phyloP scores from a whole-genome alignment of 53 echinoderm and acorn worm species.

The Actinopyga echinites region DNA sequence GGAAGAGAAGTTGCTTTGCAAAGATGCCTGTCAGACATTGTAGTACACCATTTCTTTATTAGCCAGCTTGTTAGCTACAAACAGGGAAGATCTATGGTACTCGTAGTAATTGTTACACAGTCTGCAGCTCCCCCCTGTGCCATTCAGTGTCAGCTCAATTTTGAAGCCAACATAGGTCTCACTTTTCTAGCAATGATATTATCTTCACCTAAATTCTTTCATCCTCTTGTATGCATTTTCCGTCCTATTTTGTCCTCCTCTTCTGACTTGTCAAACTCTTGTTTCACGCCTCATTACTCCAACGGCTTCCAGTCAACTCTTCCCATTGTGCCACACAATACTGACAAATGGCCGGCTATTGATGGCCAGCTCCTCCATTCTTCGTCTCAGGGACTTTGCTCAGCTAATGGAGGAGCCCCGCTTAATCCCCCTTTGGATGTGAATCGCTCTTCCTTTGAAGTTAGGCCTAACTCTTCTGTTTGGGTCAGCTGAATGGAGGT shows the following conservation, averaged over 20 bases:
- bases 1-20: too few relatives aligned
- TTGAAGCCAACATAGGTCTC: too few relatives aligned
- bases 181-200: not conserved
- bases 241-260: not conserved
- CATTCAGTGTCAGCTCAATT: too few relatives aligned
- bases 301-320: constrained; percentile 31
- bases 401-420: constrained; percentile 14
- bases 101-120: too few relatives aligned
- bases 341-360: constrained; percentile 31
- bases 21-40: too few relatives aligned
- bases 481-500: too few relatives aligned
- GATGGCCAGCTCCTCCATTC: constrained; percentile 5
- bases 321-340: constrained; percentile 23
- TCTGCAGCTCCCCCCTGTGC: too few relatives aligned
- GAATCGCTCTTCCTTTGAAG: too few relatives aligned
- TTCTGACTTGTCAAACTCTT: constrained; percentile 24
- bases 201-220: constrained; percentile 16
- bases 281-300: constrained; percentile 30
- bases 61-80: too few relatives aligned
- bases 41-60: too few relatives aligned
- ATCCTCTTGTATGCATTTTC: constrained; percentile 4
- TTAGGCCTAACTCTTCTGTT: too few relatives aligned
- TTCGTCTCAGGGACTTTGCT: constrained; percentile 15
- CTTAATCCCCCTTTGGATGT: constrained; percentile 10
- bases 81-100: too few relatives aligned